Evolutionary conservation across 2,113 vertebrate species (phyloP).

Genomic region (Aphyosemion australe): DNA sequence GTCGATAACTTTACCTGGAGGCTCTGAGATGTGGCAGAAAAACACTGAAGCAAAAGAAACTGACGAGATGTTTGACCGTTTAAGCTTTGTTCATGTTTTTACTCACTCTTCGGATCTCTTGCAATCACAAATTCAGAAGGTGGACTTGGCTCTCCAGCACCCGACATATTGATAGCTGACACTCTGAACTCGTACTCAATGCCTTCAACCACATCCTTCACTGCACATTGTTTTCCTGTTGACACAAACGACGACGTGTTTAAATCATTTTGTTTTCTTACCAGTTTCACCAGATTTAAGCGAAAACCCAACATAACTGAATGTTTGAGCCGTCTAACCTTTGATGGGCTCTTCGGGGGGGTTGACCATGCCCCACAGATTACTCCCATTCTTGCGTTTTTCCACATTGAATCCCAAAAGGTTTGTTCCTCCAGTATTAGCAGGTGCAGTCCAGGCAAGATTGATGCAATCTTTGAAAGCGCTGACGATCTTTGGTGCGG

Average conservation of each 20-base stretch:
- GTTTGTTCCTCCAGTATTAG: slow-evolving; percentile 76
- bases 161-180: slow-evolving; percentile 85
- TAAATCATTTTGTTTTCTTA: no score
- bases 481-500: slow-evolving; percentile 81
- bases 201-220: slow-evolving; percentile 82
- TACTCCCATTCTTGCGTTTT: slow-evolving; percentile 89
- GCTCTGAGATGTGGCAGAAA: slow-evolving; percentile 70
- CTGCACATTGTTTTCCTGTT: slow-evolving; percentile 79
- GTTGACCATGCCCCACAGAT: slow-evolving; percentile 81
- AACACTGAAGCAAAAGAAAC: background rate
- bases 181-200: slow-evolving; percentile 90
- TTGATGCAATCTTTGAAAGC: slow-evolving; percentile 81
- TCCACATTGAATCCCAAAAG: slow-evolving; percentile 88
- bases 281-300: no score
- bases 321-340: slow-evolving; percentile 62
- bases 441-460: slow-evolving; percentile 84
- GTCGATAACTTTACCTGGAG: slow-evolving; percentile 82
- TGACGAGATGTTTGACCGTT: background rate
- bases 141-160: slow-evolving; percentile 83
- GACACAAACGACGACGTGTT: background rate
- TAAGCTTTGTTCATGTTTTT: background rate
- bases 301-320: no score
- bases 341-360: slow-evolving; percentile 66
- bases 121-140: slow-evolving; percentile 84
- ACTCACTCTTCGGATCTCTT: slow-evolving; percentile 85